A percentile compares a stretch with the other conserved stretches of the same genome.
Evolutionary conservation across 2,888 invertebrate genomes (phyloP).

Genomic region (Microctonus brassicae): DNA sequence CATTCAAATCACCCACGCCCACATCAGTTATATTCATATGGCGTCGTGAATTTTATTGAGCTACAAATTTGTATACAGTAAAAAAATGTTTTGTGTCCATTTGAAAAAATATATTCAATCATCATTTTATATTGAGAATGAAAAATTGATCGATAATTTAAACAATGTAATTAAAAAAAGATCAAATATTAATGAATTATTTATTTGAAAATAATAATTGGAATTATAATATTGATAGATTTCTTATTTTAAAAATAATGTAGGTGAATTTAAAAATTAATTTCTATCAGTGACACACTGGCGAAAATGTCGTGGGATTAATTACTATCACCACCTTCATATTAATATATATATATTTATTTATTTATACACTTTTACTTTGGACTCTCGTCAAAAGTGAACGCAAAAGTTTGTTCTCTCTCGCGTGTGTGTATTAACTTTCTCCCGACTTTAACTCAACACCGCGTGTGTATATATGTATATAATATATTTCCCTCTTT

Average conservation of each 20-base stretch:
- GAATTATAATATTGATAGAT: too few species aligned
- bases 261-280: too few species aligned
- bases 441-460: conserved; percentile 25
- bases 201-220: too few species aligned
- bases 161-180: background rate
- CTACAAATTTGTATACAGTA: background rate
- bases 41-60: background rate
- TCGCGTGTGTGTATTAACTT: conserved; percentile 35
- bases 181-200: too few species aligned
- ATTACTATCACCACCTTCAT: background rate
- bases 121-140: too few species aligned
- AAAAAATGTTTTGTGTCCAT: too few species aligned
- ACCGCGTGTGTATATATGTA: conserved; percentile 15
- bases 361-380: conserved; percentile 21
- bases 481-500: background rate
- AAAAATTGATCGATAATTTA: too few species aligned
- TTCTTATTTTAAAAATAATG: too few species aligned
- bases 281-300: background rate
- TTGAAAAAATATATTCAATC: too few species aligned
- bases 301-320: conserved; percentile 23
- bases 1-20: conserved; percentile 12
- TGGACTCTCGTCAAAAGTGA: conserved; percentile 34
- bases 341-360: background rate
- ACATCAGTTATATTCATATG: background rate
- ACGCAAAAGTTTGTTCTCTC: conserved; percentile 33